Conservation (phyloP, 1,140 invertebrate genomes). For the Penaeus japonicus region DNA sequence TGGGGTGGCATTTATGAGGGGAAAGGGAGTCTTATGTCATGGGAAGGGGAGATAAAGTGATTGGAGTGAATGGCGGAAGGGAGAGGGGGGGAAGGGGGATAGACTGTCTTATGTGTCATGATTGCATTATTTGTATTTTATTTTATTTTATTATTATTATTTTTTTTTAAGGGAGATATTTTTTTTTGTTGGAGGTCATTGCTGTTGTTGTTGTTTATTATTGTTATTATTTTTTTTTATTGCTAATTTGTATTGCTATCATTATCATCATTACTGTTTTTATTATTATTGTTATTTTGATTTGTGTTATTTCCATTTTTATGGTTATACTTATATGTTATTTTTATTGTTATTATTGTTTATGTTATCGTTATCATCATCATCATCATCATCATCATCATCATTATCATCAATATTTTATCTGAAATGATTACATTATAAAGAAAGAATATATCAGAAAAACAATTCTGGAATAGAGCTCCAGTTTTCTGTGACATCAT, state of each 20-base stretch:
- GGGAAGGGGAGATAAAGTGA: too few species aligned
- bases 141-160: too few species aligned
- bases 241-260: not conserved
- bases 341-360: not conserved
- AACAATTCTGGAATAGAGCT: not conserved
- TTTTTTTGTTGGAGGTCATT: not conserved
- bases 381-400: not conserved
- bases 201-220: not conserved
- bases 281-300: not conserved
- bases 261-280: not conserved
- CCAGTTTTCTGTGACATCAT: not conserved
- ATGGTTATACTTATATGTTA: too few species aligned
- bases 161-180: not conserved
- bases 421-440: not conserved
- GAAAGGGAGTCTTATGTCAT: too few species aligned
- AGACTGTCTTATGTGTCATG: not conserved
- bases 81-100: not conserved
- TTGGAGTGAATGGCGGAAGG: not conserved
- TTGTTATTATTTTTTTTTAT: not conserved
- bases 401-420: not conserved
- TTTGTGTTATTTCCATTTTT: not conserved
- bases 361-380: not conserved
- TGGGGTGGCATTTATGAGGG: too few species aligned
- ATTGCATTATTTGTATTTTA: too few species aligned
- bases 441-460: not conserved